Evolutionary conservation across 2,888 invertebrate species (phyloP).

Genomic region (Abrostola tripartita): DNA sequence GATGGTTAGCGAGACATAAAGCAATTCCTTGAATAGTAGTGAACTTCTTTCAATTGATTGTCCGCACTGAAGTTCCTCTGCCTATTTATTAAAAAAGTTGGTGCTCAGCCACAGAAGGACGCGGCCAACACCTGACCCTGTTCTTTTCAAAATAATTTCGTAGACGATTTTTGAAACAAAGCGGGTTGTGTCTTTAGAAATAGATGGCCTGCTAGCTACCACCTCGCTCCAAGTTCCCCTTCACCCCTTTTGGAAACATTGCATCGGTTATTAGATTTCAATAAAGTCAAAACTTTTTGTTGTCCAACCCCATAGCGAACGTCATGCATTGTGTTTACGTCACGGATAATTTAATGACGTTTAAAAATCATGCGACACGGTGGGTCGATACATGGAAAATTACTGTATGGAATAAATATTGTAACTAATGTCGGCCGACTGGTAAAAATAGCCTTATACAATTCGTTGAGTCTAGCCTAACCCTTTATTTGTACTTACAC

Average conservation of each 20-base stretch:
- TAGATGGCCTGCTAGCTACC: slow-evolving; percentile 71
- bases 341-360: slow-evolving; percentile 48
- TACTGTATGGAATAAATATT: too few species aligned
- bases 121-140: slow-evolving; percentile 58
- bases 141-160: slow-evolving; percentile 79
- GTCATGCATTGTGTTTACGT: slow-evolving; percentile 54
- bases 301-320: slow-evolving; percentile 40
- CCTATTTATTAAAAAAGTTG: slow-evolving; percentile 66
- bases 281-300: slow-evolving; percentile 69
- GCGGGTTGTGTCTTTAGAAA: slow-evolving; percentile 87
- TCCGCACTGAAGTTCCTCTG: slow-evolving; percentile 51
- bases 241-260: slow-evolving; percentile 67
- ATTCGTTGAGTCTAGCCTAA: too few species aligned
- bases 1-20: slow-evolving; percentile 36
- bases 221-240: slow-evolving; percentile 46
- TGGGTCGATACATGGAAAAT: background rate
- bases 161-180: slow-evolving; percentile 88
- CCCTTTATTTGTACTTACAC: too few species aligned
- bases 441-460: too few species aligned
- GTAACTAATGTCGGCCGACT: too few species aligned
- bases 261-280: slow-evolving; percentile 69
- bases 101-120: slow-evolving; percentile 55
- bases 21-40: slow-evolving; percentile 56
- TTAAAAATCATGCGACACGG: slow-evolving; percentile 7
- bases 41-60: slow-evolving; percentile 57